These are phyloP conservation scores for Enteromius viviparus DNA, from an alignment of 2,797 vertebrate species.

Conservation along the genomic window DNA sequence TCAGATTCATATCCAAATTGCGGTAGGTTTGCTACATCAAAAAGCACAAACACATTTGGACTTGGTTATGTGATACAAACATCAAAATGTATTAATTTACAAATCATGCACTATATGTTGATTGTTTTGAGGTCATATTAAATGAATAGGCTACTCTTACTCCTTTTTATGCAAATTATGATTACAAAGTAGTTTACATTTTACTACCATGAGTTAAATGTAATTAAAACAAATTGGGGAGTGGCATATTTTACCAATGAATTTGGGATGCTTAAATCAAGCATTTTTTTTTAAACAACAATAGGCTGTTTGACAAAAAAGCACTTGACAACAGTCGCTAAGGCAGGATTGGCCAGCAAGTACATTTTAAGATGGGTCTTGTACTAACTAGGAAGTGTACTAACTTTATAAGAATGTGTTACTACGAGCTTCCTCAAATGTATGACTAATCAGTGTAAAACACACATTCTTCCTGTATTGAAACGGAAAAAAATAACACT, in stretches of 20 bases:
- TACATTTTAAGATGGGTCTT: neutral
- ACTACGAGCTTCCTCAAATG: constrained; percentile 53
- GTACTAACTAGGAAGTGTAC: neutral
- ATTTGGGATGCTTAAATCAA: neutral
- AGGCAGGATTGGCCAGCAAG: neutral
- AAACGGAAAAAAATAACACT: neutral
- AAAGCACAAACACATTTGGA: neutral
- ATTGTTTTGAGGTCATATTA: neutral
- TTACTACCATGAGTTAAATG: neutral
- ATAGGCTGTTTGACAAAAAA: neutral
- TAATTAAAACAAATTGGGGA: neutral
- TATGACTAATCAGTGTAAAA: constrained; percentile 46
- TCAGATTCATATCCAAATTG: neutral
- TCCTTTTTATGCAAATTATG: too few species aligned
- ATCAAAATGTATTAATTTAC: neutral
- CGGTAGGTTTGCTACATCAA: neutral
- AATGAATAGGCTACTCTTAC: neutral
- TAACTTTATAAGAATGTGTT: constrained; percentile 6
- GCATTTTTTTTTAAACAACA: neutral
- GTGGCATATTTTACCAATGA: neutral
- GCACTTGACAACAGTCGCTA: neutral
- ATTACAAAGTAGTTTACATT: neutral
- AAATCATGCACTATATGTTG: neutral
- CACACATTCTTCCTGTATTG: constrained; percentile 52
- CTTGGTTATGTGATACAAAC: neutral